These are phyloP conservation scores for Hemicentrotus pulcherrimus DNA, from an alignment of 35 echinoderm and acorn worm genomes.

Conservation along the genomic window DNA sequence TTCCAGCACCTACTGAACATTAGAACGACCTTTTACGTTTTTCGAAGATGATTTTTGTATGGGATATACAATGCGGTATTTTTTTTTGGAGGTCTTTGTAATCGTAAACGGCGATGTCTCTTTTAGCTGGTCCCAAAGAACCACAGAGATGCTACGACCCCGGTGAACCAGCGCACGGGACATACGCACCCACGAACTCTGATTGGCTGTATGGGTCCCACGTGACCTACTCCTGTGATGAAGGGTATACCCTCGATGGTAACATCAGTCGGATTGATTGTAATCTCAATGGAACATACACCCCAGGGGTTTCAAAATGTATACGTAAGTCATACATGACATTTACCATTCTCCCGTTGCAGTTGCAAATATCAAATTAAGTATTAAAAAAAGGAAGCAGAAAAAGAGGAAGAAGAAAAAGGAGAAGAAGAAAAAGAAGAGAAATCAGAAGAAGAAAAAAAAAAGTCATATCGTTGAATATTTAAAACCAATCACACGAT, in stretches of 20 bases:
- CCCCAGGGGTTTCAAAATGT: neutral
- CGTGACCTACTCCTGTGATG: slow-evolving; percentile 18
- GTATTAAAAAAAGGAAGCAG: neutral
- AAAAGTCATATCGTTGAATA: too few species aligned
- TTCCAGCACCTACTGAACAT: too few species aligned
- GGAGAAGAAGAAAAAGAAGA: too few species aligned
- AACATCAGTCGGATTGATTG: neutral
- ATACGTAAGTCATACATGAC: neutral
- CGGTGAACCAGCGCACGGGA: neutral
- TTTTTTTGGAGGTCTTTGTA: too few species aligned
- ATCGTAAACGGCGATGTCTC: neutral
- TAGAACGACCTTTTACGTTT: too few species aligned
- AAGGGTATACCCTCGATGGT: neutral
- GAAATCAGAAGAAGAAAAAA: too few species aligned
- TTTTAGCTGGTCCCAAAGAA: slow-evolving; percentile 13
- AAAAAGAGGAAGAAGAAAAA: too few species aligned
- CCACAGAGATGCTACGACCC: slow-evolving; percentile 12
- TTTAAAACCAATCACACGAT: too few species aligned
- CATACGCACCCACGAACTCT: neutral
- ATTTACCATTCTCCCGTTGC: neutral
- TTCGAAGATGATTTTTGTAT: too few species aligned
- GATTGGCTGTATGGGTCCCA: slow-evolving; percentile 14
- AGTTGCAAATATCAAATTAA: neutral
- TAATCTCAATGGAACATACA: neutral
- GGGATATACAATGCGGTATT: too few species aligned